These are phyloP conservation scores for Trachurus trachurus DNA, from an alignment of 2,797 vertebrate genomes.

Conservation along the genomic window DNA sequence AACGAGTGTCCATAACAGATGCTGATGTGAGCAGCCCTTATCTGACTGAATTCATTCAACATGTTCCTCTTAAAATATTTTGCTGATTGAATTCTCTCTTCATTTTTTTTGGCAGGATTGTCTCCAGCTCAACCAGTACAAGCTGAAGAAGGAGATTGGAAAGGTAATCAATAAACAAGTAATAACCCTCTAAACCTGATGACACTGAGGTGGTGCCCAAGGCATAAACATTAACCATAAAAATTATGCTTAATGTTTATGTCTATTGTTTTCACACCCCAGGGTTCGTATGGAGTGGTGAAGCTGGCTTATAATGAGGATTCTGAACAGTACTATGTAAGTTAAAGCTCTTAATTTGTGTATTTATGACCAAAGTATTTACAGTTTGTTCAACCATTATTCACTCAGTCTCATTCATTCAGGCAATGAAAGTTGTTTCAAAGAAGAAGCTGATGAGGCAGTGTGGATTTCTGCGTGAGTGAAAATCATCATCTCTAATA, in stretches of 20 bases:
- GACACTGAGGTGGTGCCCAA: not conserved
- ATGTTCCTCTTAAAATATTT: not conserved
- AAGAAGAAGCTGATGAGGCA: conserved; percentile 96
- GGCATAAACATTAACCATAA: too few relatives aligned
- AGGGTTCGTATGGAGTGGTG: conserved; percentile 97
- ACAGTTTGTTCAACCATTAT: not conserved
- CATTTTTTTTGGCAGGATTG: conserved; percentile 87
- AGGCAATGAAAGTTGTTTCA: conserved; percentile 99
- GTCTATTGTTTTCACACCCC: conserved; percentile 12
- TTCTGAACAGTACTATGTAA: conserved; percentile 95
- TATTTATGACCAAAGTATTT: not conserved
- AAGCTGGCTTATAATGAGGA: conserved; percentile 95
- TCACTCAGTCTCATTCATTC: conserved; percentile 15
- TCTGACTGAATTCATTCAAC: not conserved
- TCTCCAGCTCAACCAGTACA: conserved; percentile 96
- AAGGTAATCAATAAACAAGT: conserved; percentile 85
- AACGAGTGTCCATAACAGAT: conserved; percentile 93
- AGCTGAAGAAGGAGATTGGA: conserved; percentile 94
- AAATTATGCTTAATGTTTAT: not conserved
- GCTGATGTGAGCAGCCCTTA: conserved; percentile 83
- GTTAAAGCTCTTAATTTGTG: conserved; percentile 54
- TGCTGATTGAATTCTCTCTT: not conserved
- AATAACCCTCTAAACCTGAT: not conserved
- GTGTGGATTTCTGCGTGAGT: conserved; percentile 96
- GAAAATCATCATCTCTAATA: not conserved